A percentile compares a stretch with the other conserved stretches of the same genome.
phyloP scores from a whole-genome alignment of 1,140 invertebrate species.

The Chrysomallon squamiferum region DNA sequence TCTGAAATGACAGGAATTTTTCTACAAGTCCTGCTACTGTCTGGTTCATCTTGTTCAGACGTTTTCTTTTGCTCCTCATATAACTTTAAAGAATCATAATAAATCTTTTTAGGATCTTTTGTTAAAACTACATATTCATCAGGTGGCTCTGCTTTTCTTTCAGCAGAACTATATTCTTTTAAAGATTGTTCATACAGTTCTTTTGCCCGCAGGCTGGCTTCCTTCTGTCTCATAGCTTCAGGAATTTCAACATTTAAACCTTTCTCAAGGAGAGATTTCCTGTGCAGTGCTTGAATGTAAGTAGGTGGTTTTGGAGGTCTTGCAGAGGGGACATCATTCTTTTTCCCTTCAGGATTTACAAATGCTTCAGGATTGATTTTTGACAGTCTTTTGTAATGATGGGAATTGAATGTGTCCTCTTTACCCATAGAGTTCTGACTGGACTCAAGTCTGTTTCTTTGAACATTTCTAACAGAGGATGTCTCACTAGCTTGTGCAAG shows the following conservation, averaged over 20 bases:
- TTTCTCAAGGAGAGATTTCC: constrained; percentile 46
- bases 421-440: no score
- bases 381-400: no score
- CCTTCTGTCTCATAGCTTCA: constrained; percentile 56
- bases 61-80: constrained; percentile 30
- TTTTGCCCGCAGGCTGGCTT: constrained; percentile 58
- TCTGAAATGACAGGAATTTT: no score
- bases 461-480: constrained; percentile 14
- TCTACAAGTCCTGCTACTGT: no score
- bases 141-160: constrained; percentile 15
- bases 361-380: no score
- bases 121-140: constrained; percentile 26
- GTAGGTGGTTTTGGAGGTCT: constrained; percentile 49
- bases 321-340: no score
- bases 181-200: constrained; percentile 64
- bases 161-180: constrained; percentile 39
- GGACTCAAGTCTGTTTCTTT: constrained; percentile 15
- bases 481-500: no score
- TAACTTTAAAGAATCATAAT: constrained; percentile 32
- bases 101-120: constrained; percentile 32
- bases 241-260: constrained; percentile 38
- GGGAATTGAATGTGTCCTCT: no score
- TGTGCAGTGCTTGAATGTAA: constrained; percentile 50
- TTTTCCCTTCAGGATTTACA: no score
- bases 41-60: no score